Evolutionary conservation across 2,797 vertebrate genomes (phyloP).

Genomic region (Tangara arthus): DNA sequence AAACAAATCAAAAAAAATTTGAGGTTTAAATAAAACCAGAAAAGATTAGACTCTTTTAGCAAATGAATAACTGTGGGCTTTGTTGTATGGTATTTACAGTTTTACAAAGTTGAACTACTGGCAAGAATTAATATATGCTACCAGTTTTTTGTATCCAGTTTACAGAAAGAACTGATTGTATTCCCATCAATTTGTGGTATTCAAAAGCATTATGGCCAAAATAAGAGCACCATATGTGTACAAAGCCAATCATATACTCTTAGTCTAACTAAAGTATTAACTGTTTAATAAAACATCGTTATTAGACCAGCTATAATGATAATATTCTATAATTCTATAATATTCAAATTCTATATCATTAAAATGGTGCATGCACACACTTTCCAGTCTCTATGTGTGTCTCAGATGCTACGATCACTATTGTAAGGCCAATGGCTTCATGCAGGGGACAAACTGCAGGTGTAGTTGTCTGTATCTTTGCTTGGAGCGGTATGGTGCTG

Average conservation of each 20-base stretch:
- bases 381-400: accelerated
- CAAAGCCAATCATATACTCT: background rate
- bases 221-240: background rate
- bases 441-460: background rate
- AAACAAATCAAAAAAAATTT: background rate
- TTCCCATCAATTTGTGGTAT: background rate
- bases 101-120: background rate
- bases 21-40: background rate
- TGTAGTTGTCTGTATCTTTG: background rate
- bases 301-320: background rate
- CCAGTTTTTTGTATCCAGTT: background rate
- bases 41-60: background rate
- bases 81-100: background rate
- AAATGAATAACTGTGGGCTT: background rate
- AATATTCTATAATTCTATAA: too few relatives aligned
- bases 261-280: background rate
- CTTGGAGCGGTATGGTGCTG: background rate
- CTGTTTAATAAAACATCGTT: background rate
- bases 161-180: background rate
- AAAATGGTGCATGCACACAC: background rate
- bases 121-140: background rate
- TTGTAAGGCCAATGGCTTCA: background rate
- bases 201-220: background rate
- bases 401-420: accelerated
- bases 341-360: background rate